These are phyloP conservation scores for Euplagia quadripunctaria DNA, from an alignment of 2,888 invertebrate genomes.

Conservation along the genomic window DNA sequence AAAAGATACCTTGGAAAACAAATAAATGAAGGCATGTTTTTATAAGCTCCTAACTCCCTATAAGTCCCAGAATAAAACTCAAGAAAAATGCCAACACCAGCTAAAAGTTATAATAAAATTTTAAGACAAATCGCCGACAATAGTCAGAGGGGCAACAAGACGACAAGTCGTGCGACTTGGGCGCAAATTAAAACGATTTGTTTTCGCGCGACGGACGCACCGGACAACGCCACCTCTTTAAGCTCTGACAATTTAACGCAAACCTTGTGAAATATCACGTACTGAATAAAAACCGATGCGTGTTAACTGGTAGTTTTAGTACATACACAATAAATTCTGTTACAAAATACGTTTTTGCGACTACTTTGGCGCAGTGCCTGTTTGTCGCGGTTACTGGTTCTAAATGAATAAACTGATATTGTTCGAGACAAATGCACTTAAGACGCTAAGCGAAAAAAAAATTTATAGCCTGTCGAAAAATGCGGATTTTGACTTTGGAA, in stretches of 20 bases:
- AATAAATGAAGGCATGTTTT: not conserved
- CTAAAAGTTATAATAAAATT: constrained; percentile 39
- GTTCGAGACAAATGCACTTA: constrained; percentile 31
- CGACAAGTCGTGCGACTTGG: constrained; percentile 59
- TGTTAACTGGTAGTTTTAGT: constrained; percentile 55
- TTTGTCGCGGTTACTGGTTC: constrained; percentile 43
- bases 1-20: not conserved
- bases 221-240: constrained; percentile 62
- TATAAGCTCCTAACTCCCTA: not conserved
- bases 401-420: constrained; percentile 48
- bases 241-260: constrained; percentile 57
- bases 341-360: constrained; percentile 55
- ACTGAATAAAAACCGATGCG: constrained; percentile 63
- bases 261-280: constrained; percentile 62
- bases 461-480: constrained; percentile 6
- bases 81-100: constrained; percentile 33
- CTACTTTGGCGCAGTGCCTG: constrained; percentile 61
- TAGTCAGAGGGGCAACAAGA: constrained; percentile 50
- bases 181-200: constrained; percentile 74
- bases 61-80: constrained; percentile 14
- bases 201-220: constrained; percentile 56
- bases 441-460: constrained; percentile 7
- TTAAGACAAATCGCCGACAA: constrained; percentile 47
- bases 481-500: constrained; percentile 5
- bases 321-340: constrained; percentile 49